phyloP scores from a whole-genome alignment of 2,888 invertebrate genomes.

The Epinotia nisella region DNA sequence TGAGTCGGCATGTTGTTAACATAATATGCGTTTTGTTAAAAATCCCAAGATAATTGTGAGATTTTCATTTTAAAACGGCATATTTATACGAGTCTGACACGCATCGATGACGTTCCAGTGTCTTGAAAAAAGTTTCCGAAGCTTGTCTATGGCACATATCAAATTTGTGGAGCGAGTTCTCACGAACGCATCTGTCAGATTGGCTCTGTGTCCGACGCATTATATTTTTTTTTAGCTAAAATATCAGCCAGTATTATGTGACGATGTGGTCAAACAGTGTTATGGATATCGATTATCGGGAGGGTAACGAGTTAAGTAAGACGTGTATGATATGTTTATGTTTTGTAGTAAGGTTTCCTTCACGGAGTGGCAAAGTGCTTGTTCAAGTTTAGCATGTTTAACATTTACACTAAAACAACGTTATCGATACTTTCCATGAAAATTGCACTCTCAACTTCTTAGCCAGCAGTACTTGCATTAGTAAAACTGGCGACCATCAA shows the following conservation, averaged over 20 bases:
- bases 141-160: constrained; percentile 23
- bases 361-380: too few relatives aligned
- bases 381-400: too few relatives aligned
- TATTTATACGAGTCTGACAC: neutral
- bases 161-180: constrained; percentile 53
- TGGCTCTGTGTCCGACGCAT: constrained; percentile 62
- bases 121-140: constrained; percentile 27
- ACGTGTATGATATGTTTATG: constrained; percentile 5
- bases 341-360: constrained; percentile 17
- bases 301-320: constrained; percentile 35
- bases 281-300: constrained; percentile 42
- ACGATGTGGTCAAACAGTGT: constrained; percentile 44
- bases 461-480: neutral
- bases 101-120: constrained; percentile 14
- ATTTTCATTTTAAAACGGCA: neutral
- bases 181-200: constrained; percentile 73
- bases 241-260: constrained; percentile 41
- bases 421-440: neutral
- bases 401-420: too few relatives aligned
- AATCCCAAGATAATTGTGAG: neutral
- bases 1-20: neutral
- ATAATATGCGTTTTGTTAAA: neutral
- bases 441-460: neutral
- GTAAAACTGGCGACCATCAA: neutral
- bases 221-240: constrained; percentile 61